Evolutionary conservation across 2,113 vertebrate species (phyloP).

Genomic region (Oreochromis niloticus): DNA sequence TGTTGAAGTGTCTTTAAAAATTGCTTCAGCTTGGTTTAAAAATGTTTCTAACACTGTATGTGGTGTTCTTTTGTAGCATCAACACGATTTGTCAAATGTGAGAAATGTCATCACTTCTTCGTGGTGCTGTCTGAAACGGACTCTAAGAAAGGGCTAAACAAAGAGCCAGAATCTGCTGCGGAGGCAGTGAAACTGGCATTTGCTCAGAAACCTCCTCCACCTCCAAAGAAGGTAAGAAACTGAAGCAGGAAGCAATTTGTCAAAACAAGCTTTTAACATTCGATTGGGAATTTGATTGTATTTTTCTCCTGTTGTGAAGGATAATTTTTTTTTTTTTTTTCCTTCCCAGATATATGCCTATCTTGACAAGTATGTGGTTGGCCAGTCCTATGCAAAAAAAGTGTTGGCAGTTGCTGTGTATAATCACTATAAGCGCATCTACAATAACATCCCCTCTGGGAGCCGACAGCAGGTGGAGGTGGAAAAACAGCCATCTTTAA

Average conservation of each 20-base stretch:
- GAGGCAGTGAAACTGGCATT: constrained; percentile 94
- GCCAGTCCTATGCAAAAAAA: constrained; percentile 97
- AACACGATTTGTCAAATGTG: constrained; percentile 97
- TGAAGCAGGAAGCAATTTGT: neutral
- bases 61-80: constrained; percentile 74
- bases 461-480: constrained; percentile 86
- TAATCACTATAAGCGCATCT: constrained; percentile 98
- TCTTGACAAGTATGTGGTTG: constrained; percentile 97
- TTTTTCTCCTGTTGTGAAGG: neutral
- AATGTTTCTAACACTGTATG: neutral
- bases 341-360: constrained; percentile 89
- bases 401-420: constrained; percentile 97
- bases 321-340: neutral
- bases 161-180: constrained; percentile 90
- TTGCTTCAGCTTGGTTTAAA: neutral
- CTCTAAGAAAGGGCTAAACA: constrained; percentile 93
- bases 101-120: constrained; percentile 99
- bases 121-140: constrained; percentile 95
- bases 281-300: neutral
- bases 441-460: constrained; percentile 93
- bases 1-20: neutral
- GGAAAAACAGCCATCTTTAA: constrained; percentile 90
- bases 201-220: constrained; percentile 92
- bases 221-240: constrained; percentile 88
- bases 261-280: neutral